Evolutionary conservation across 92 coral and sea anemone genomes (phyloP).

Genomic region (Paragorgia papillata): DNA sequence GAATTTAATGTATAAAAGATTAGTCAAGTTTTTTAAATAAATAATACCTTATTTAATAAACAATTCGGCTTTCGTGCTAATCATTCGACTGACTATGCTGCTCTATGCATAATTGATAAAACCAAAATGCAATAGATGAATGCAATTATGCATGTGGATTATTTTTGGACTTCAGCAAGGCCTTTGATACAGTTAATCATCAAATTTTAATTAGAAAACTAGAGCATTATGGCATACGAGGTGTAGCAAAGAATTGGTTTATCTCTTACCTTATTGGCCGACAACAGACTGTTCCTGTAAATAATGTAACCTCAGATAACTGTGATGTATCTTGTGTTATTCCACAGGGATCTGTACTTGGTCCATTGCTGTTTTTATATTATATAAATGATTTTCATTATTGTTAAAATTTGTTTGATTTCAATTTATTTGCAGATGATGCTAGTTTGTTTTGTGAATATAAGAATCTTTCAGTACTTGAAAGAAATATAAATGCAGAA

Average conservation of each 20-base stretch:
- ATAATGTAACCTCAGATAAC: constrained; percentile 23
- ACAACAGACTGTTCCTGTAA: constrained; percentile 6
- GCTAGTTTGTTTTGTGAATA: constrained; percentile 7
- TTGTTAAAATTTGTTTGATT: constrained; percentile 36
- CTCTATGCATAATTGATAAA: constrained; percentile 15
- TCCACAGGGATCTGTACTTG: too few species aligned
- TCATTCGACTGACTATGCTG: constrained; percentile 26
- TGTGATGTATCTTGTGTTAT: constrained; percentile 39
- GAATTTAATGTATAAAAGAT: not conserved
- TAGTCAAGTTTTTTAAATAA: not conserved
- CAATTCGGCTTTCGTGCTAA: constrained; percentile 36
- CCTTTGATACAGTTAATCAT: too few species aligned
- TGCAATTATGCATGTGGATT: constrained; percentile 2
- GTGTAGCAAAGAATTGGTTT: too few species aligned
- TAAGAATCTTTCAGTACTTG: not conserved
- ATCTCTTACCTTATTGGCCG: constrained; percentile 1
- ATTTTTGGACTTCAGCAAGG: constrained; percentile 1
- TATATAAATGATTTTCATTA: constrained; percentile 34
- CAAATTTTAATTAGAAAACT: too few species aligned
- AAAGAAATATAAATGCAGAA: not conserved
- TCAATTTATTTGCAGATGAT: too few species aligned
- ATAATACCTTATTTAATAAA: not conserved
- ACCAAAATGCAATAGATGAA: constrained; percentile 30
- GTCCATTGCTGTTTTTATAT: too few species aligned
- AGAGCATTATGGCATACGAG: too few species aligned